Conservation (phyloP, 1,140 invertebrate genomes). For the Aleiodes sp. region DNA sequence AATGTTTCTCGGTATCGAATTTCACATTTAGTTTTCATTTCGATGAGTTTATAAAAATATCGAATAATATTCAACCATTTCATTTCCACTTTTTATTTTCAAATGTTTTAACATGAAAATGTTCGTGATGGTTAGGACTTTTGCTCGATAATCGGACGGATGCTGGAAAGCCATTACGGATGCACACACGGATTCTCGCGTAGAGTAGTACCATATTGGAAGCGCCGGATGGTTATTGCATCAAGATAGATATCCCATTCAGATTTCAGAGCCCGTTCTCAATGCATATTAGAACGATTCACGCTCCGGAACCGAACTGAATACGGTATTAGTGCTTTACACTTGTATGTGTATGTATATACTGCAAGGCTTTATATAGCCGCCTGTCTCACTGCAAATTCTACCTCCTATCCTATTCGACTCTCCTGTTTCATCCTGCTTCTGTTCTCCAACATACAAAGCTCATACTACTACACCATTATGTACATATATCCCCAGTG, state of each 20-base stretch:
- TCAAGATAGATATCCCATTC: slow-evolving; percentile 49
- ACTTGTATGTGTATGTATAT: background rate
- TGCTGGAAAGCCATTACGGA: slow-evolving; percentile 23
- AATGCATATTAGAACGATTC: slow-evolving; percentile 49
- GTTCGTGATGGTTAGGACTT: too few species aligned
- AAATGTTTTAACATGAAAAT: too few species aligned
- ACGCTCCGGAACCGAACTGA: slow-evolving; percentile 44
- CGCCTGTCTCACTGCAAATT: slow-evolving; percentile 17
- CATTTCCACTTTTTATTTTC: too few species aligned
- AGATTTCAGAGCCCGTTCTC: slow-evolving; percentile 37
- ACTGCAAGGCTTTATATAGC: background rate
- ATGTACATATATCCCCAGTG: slow-evolving; percentile 32
- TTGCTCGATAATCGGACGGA: background rate
- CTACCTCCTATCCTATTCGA: background rate
- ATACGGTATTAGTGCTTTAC: slow-evolving; percentile 48
- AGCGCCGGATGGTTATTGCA: slow-evolving; percentile 43
- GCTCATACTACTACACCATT: slow-evolving; percentile 22
- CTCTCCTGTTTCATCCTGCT: slow-evolving; percentile 14
- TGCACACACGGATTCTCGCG: slow-evolving; percentile 21
- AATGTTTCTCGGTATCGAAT: too few species aligned
- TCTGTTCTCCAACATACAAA: background rate
- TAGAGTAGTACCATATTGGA: slow-evolving; percentile 41
- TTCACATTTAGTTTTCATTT: too few species aligned
- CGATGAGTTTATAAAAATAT: too few species aligned
- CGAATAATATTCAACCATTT: too few species aligned